phyloP scores from a whole-genome alignment of 2,797 vertebrate species.

The Chelidonichthys spinosus region DNA sequence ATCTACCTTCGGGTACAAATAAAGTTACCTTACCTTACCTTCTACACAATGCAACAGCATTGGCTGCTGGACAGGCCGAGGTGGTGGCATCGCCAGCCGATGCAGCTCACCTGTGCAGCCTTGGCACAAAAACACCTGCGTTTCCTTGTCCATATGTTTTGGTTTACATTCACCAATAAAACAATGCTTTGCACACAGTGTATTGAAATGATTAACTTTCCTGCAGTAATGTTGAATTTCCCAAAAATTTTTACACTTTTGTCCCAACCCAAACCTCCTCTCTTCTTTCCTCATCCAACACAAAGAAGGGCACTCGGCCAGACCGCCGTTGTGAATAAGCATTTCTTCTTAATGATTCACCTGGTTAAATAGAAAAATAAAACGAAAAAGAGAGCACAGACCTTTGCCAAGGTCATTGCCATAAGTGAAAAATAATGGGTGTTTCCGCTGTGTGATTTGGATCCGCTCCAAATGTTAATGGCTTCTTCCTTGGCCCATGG shows the following conservation, averaged over 20 bases:
- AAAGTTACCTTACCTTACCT: no score
- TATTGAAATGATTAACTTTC: background rate
- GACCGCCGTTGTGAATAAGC: background rate
- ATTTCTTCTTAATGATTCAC: background rate
- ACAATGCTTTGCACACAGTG: background rate
- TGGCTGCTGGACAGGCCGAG: background rate
- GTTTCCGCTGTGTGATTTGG: background rate
- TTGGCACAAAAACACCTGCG: background rate
- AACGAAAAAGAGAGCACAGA: background rate
- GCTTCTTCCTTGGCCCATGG: background rate
- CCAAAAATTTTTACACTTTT: background rate
- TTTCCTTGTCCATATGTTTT: background rate
- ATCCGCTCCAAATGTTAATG: background rate
- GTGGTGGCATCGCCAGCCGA: constrained; percentile 3
- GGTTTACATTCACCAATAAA: constrained; percentile 2
- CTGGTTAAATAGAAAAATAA: background rate
- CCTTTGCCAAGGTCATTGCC: background rate
- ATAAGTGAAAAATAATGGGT: background rate
- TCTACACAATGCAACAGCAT: no score
- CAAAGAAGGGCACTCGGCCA: background rate
- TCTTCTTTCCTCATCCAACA: background rate
- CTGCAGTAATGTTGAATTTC: background rate
- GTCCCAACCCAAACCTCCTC: background rate
- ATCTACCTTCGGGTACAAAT: no score
- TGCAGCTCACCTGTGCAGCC: constrained; percentile 1